phyloP scores from a whole-genome alignment of 2,113 vertebrate species.

The Noturus placidus region DNA sequence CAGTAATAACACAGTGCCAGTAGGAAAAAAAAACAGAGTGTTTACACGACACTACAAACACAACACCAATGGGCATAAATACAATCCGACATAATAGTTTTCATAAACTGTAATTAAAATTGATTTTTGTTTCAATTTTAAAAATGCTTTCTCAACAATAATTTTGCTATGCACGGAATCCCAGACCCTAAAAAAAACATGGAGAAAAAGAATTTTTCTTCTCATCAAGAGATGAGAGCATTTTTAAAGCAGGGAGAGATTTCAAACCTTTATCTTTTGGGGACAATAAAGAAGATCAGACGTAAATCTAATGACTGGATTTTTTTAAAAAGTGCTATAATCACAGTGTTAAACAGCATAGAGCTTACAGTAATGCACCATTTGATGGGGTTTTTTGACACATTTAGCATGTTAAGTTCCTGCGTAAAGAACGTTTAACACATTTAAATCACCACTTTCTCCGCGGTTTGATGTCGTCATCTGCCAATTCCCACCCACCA shows the following conservation, averaged over 20 bases:
- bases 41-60: not conserved
- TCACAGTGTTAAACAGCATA: not conserved
- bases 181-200: not conserved
- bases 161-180: not conserved
- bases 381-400: no score
- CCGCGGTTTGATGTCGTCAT: no score
- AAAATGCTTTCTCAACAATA: not conserved
- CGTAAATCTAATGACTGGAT: not conserved
- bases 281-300: not conserved
- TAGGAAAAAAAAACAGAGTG: not conserved
- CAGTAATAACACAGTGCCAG: not conserved
- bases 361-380: no score
- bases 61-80: not conserved
- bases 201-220: not conserved
- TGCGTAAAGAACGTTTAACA: no score
- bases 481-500: no score
- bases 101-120: not conserved
- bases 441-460: not conserved
- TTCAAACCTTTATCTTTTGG: no score
- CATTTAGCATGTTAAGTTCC: no score
- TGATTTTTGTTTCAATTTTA: not conserved
- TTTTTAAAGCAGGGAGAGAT: not conserved
- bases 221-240: not conserved
- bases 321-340: not conserved
- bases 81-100: not conserved